Percentiles rank a stretch among this genome's conserved stretches.
Conservation (phyloP, 1,140 invertebrate species). For the Mamestra configurata region DNA sequence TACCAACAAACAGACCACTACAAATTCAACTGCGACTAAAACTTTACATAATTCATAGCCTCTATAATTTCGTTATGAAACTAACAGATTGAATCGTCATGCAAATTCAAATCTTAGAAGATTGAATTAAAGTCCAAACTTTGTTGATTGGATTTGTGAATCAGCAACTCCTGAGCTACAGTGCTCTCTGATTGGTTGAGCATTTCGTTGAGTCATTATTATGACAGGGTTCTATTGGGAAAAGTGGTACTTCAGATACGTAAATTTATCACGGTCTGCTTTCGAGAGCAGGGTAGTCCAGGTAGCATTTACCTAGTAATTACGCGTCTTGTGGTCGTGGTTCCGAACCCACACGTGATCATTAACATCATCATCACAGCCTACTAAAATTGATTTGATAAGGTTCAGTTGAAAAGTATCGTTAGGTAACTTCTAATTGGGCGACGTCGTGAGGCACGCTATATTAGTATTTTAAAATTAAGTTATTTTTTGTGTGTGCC, state of each 20-base stretch:
- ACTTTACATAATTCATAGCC: slow-evolving; percentile 11
- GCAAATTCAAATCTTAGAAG: background rate
- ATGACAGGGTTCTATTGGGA: background rate
- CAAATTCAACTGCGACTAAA: background rate
- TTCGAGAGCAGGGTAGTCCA: no score
- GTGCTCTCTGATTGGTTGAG: background rate
- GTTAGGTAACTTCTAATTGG: no score
- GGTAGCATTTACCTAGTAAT: no score
- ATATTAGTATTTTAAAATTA: no score
- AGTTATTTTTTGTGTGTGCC: no score
- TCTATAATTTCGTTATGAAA: background rate
- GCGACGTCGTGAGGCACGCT: no score
- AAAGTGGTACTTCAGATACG: background rate
- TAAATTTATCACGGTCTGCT: no score
- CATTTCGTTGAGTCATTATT: background rate
- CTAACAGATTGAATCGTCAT: slow-evolving; percentile 11
- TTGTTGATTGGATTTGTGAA: slow-evolving; percentile 3
- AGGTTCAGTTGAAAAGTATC: no score
- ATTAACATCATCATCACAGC: no score
- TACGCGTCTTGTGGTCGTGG: no score
- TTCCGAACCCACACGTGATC: no score
- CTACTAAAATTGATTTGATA: no score
- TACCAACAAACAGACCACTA: background rate
- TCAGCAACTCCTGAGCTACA: slow-evolving; percentile 4
- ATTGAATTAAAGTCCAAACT: background rate